phyloP scores from a whole-genome alignment of 2,797 vertebrate genomes.

The Mus spretus region DNA sequence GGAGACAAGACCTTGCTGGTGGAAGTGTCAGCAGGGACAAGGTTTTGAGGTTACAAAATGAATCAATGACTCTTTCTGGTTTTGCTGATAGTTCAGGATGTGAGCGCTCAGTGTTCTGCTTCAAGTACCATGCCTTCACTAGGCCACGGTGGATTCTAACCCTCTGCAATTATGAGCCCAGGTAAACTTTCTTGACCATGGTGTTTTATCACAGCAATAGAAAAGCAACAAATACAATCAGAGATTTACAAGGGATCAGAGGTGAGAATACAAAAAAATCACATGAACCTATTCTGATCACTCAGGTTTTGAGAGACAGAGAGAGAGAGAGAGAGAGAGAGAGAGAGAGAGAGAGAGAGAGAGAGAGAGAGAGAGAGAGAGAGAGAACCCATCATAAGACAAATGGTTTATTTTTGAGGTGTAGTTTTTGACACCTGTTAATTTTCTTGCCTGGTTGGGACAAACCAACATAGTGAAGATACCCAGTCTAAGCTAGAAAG shows the following conservation, averaged over 20 bases:
- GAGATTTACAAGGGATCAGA: not conserved
- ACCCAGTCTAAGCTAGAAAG: not conserved
- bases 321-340: rapidly evolving
- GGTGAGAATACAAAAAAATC: slow-evolving; percentile 1
- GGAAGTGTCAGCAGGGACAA: not conserved
- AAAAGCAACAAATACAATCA: too few species aligned
- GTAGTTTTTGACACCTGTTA: not conserved
- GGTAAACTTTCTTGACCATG: not conserved
- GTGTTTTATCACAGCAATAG: not conserved
- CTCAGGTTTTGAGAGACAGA: not conserved
- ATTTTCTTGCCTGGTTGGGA: not conserved
- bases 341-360: rapidly evolving
- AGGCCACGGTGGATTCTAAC: not conserved
- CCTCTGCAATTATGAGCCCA: not conserved
- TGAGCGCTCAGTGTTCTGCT: not conserved
- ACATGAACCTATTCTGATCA: not conserved
- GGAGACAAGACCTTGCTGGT: not conserved
- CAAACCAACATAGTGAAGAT: not conserved
- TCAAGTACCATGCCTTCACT: not conserved
- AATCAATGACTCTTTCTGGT: not conserved
- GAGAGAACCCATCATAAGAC: not conserved
- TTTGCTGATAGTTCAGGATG: not conserved
- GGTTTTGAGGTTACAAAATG: not conserved
- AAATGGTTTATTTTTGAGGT: not conserved
- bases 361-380: rapidly evolving